A percentile compares a stretch with the other conserved stretches of the same genome.
Conservation (phyloP, 2,113 vertebrate species). For the Corythornis vintsioides region DNA sequence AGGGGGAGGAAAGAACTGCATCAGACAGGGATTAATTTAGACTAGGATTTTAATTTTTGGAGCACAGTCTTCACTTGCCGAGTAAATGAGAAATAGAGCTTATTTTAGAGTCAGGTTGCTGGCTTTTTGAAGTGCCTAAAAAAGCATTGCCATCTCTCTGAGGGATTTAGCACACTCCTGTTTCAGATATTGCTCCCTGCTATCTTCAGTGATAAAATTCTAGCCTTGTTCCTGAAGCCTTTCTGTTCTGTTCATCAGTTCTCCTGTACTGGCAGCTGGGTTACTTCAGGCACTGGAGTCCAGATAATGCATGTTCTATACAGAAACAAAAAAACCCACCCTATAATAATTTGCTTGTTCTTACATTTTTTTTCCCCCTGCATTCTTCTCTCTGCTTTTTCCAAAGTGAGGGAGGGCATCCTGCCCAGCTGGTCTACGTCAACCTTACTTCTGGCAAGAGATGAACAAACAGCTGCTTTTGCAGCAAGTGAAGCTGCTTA, state of each 20-base stretch:
- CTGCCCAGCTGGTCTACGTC: conserved; percentile 66
- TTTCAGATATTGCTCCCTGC: conserved; percentile 21
- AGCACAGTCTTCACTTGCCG: conserved; percentile 6
- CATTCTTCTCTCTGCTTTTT: conserved; percentile 29
- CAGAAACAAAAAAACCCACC: neutral
- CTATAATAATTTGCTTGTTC: conserved; percentile 47
- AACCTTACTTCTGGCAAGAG: conserved; percentile 67
- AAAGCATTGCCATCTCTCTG: conserved; percentile 30
- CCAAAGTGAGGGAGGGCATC: conserved; percentile 50
- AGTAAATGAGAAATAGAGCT: conserved; percentile 25
- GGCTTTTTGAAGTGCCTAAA: conserved; percentile 19
- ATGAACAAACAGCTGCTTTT: conserved; percentile 72
- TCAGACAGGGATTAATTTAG: conserved; percentile 19
- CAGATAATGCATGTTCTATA: conserved; percentile 18
- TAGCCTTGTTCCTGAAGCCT: neutral
- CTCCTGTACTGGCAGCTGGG: conserved; percentile 22
- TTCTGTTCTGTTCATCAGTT: conserved; percentile 36
- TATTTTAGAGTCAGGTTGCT: conserved; percentile 51
- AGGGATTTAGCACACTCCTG: neutral
- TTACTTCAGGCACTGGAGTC: conserved; percentile 18
- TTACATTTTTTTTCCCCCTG: neutral
- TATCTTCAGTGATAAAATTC: conserved; percentile 17
- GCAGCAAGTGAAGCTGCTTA: conserved; percentile 65
- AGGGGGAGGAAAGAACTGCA: neutral
- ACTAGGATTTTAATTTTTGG: conserved; percentile 34